Base-by-base conservation (phyloP, 2,797 vertebrate species). In the Bufotes viridis region DNA sequence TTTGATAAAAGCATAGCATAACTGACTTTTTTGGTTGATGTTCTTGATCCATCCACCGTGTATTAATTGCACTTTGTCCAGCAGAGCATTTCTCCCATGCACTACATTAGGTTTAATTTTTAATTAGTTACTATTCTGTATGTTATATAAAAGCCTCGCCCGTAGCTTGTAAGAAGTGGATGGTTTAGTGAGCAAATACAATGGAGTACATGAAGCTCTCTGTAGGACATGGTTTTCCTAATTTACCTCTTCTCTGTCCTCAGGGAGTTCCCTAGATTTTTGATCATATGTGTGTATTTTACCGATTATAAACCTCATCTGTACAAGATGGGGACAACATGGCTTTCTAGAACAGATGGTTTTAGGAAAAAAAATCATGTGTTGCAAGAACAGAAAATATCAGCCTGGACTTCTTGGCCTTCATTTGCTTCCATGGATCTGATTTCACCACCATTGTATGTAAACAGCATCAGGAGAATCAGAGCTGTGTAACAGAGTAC, bases 41-140 rank as follows among this genome's bases (percentile, higher is more conserved):
- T 53, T 75, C 51, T 7, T 24, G 75, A 75, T 78, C 75, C 75
- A 78, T 78, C 75, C 49, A 78, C 49, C 42, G 13, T 55, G 49
- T 55, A 78, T 78, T 55, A n/a, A 78, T 53, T 78, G 42, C n/a
- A 55, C 51, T 78, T 78, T 53, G 75, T 24, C 75, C 49, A 53
- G 75, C 22, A 22, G 13, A 78, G 14, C 51, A 78, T 78, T 78
- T 55, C 22, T 78, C 6, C 12, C 3, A 51, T 72, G 69, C 34
- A 74, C 72, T 51, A 72, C 70, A 72, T 72, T 72, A 78, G 75
- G 55, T 78, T 78, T 55, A 78, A 78, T 78, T 55, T 55, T 78
- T 78, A n/a, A 55, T 55, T 78, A 78, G 49, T 24, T 78, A 13
- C 51, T 78, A 78, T 78, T 78, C 75, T 53, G 22, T 55, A 78